These are phyloP conservation scores for Periphyllus acericola DNA, from an alignment of 2,888 invertebrate genomes.

Conservation along the genomic window DNA sequence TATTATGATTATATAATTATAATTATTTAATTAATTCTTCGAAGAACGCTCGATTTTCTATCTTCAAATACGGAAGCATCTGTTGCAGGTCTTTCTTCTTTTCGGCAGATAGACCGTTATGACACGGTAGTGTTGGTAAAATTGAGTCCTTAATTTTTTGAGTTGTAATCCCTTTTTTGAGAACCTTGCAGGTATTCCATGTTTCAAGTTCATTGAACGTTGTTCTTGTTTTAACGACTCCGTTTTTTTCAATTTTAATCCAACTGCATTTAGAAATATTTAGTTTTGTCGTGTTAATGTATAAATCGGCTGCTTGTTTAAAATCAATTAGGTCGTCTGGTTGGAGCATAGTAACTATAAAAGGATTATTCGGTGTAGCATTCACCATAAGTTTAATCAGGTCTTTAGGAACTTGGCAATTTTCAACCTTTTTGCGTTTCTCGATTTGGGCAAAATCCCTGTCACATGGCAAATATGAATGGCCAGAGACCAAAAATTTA, in stretches of 20 bases:
- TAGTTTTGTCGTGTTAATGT: constrained; percentile 46
- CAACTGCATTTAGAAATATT: constrained; percentile 49
- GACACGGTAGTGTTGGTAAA: background rate
- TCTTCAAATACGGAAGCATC: constrained; percentile 11
- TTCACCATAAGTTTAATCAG: constrained; percentile 36
- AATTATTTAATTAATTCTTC: constrained; percentile 7
- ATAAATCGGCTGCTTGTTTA: constrained; percentile 25
- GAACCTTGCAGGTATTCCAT: constrained; percentile 39
- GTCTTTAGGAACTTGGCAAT: constrained; percentile 54
- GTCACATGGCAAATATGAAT: constrained; percentile 52
- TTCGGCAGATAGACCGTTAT: constrained; percentile 20
- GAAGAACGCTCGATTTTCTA: constrained; percentile 6
- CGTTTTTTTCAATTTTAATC: constrained; percentile 43
- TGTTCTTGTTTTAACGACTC: constrained; percentile 34
- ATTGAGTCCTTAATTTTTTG: constrained; percentile 34
- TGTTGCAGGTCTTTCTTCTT: constrained; percentile 2
- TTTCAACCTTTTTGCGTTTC: constrained; percentile 53
- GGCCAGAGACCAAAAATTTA: constrained; percentile 55
- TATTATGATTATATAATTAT: background rate
- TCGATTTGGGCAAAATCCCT: constrained; percentile 57
- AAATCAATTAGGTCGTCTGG: constrained; percentile 43
- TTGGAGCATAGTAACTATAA: constrained; percentile 44
- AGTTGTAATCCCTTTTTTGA: constrained; percentile 54
- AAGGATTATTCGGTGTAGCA: constrained; percentile 36
- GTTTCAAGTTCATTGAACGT: constrained; percentile 37